Percentiles rank a stretch among this genome's conserved stretches.
Conservation (phyloP, 1,140 invertebrate species). For the Pseudomyrmex sp. region DNA sequence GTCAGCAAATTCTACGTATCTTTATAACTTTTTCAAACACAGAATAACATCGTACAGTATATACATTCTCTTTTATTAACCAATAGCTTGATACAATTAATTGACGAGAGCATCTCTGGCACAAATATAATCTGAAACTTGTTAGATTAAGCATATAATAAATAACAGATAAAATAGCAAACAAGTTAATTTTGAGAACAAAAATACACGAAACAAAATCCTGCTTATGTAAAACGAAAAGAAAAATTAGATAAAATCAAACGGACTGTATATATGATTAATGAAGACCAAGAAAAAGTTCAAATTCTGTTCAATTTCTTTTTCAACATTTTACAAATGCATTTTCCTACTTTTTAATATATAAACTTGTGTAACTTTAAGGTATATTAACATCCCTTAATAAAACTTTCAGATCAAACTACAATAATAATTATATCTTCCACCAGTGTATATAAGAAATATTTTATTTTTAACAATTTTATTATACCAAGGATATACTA, state of each 20-base stretch:
- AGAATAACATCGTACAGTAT: constrained; percentile 63
- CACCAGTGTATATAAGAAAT: constrained; percentile 65
- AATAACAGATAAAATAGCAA: constrained; percentile 63
- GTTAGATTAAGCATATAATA: constrained; percentile 55
- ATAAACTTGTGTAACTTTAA: constrained; percentile 23
- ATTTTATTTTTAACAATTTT: constrained; percentile 75
- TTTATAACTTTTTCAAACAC: constrained; percentile 42
- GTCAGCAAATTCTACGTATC: constrained; percentile 29
- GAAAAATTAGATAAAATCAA: constrained; percentile 30
- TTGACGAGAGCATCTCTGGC: constrained; percentile 72
- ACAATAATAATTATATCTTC: constrained; percentile 68
- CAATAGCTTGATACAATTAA: constrained; percentile 70
- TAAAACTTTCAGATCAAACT: constrained; percentile 63
- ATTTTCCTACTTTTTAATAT: constrained; percentile 51
- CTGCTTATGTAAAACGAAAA: constrained; percentile 25
- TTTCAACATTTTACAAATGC: constrained; percentile 50
- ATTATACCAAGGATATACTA: constrained; percentile 72
- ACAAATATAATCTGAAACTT: constrained; percentile 67
- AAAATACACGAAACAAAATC: constrained; percentile 21
- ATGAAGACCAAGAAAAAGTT: constrained; percentile 29
- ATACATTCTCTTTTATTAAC: constrained; percentile 74
- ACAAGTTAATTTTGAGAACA: constrained; percentile 27
- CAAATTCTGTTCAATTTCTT: constrained; percentile 13
- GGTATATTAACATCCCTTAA: constrained; percentile 65
- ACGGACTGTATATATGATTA: constrained; percentile 24